Conservation (phyloP, 2,113 vertebrate species). For the Bothrops jararaca region DNA sequence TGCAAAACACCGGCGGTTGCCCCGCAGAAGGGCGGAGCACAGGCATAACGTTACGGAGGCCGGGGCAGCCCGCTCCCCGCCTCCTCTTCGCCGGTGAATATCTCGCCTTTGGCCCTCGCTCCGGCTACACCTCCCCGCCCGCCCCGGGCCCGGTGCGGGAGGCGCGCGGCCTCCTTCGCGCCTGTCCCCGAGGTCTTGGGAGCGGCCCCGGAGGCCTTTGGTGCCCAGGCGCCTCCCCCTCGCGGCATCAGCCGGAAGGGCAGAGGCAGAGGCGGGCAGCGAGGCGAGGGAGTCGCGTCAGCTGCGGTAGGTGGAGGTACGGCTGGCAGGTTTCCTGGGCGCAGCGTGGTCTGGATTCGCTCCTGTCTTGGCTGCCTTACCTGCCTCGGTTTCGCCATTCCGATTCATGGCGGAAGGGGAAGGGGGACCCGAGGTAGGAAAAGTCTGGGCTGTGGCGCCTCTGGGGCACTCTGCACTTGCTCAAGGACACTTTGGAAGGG, state of each 20-base stretch:
- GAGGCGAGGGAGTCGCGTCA: neutral
- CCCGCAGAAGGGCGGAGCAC: constrained; percentile 12
- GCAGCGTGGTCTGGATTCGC: neutral
- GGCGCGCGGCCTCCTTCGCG: neutral
- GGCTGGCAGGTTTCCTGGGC: neutral
- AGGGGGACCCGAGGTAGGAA: neutral
- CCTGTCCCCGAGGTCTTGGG: neutral
- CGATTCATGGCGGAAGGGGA: neutral
- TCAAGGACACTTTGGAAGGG: neutral
- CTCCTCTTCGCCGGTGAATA: neutral
- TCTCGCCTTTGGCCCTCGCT: neutral
- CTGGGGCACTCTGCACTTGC: neutral
- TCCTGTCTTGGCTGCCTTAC: neutral
- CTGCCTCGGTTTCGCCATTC: neutral
- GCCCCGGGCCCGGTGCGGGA: neutral
- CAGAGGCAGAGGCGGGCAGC: neutral
- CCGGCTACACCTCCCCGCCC: neutral
- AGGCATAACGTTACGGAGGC: constrained; percentile 6
- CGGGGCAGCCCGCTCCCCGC: constrained; percentile 30
- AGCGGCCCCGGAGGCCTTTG: neutral
- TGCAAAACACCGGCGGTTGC: neutral
- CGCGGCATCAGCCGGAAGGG: neutral
- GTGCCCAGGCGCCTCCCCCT: neutral
- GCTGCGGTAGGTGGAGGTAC: neutral
- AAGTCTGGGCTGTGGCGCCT: neutral